Conservation (phyloP, 2,797 vertebrate genomes). For the Eutrigla gurnardus region DNA sequence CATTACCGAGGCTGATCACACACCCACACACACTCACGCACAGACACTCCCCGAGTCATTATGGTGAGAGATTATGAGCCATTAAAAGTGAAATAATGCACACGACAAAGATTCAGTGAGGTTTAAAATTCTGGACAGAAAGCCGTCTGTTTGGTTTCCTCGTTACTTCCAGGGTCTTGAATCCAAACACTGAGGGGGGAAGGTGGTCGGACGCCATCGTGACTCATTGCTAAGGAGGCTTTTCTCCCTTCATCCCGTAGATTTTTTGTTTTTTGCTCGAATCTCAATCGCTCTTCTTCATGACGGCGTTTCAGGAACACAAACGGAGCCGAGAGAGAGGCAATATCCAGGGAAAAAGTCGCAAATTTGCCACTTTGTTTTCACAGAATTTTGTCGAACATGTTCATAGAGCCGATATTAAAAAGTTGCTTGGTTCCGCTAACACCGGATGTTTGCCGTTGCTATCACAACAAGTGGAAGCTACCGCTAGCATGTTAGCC, state of each 20-base stretch:
- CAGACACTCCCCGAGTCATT: conserved; percentile 38
- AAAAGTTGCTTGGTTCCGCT: too few species aligned
- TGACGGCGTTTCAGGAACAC: too few species aligned
- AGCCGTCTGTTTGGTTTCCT: conserved; percentile 70
- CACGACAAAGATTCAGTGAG: conserved; percentile 62
- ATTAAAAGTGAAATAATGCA: conserved; percentile 53
- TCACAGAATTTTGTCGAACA: too few species aligned
- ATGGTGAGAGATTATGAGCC: conserved; percentile 30
- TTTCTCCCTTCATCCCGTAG: conserved; percentile 40
- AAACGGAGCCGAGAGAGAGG: too few species aligned
- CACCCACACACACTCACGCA: too few species aligned
- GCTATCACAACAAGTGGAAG: too few species aligned
- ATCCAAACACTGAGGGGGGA: conserved; percentile 61
- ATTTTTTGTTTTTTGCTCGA: conserved; percentile 48
- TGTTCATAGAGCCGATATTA: too few species aligned
- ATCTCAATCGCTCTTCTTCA: conserved; percentile 43
- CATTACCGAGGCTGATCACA: conserved; percentile 32
- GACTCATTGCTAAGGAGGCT: conserved; percentile 73
- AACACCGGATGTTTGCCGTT: too few species aligned
- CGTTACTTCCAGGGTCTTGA: conserved; percentile 74
- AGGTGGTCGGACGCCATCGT: conserved; percentile 61
- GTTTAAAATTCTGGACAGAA: conserved; percentile 74
- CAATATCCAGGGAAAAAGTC: too few species aligned
- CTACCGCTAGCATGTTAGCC: too few species aligned
- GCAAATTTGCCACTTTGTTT: too few species aligned